Evolutionary conservation across 2,113 vertebrate genomes (phyloP).

Genomic region (Stegostoma tigrinum): DNA sequence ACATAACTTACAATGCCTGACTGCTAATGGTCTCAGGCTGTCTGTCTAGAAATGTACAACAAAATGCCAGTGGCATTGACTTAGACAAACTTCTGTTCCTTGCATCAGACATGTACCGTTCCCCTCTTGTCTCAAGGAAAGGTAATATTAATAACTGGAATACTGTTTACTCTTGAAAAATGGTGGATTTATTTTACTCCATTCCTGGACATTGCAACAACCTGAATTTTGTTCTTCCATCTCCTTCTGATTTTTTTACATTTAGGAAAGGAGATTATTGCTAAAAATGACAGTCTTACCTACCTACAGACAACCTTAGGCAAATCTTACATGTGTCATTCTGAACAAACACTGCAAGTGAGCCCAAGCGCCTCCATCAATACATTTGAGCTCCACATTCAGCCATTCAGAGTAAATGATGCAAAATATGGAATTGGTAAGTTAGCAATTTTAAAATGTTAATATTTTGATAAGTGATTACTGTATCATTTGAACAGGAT

Average conservation of each 20-base stretch:
- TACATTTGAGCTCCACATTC: conserved; percentile 73
- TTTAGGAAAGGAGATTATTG: conserved; percentile 39
- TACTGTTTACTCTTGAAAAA: not conserved
- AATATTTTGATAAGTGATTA: not conserved
- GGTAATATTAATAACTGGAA: not conserved
- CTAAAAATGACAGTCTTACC: conserved; percentile 61
- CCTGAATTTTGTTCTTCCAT: not conserved
- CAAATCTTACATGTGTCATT: conserved; percentile 77
- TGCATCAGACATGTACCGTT: not conserved
- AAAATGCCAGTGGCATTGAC: not conserved
- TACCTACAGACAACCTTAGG: conserved; percentile 70
- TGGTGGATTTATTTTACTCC: not conserved
- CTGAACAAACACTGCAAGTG: conserved; percentile 67
- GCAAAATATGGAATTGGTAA: conserved; percentile 80
- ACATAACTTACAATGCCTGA: not conserved
- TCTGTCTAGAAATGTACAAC: not conserved
- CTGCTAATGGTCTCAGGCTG: not conserved
- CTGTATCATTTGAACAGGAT: not conserved
- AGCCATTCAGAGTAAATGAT: conserved; percentile 72
- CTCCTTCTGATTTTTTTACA: not conserved
- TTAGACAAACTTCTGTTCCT: no score
- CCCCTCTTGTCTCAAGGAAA: not conserved
- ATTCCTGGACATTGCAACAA: not conserved
- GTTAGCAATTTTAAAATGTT: conserved; percentile 29
- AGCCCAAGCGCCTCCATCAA: conserved; percentile 58